These are phyloP conservation scores for Synanthedon myopaeformis DNA, from an alignment of 2,888 invertebrate species.

Conservation along the genomic window DNA sequence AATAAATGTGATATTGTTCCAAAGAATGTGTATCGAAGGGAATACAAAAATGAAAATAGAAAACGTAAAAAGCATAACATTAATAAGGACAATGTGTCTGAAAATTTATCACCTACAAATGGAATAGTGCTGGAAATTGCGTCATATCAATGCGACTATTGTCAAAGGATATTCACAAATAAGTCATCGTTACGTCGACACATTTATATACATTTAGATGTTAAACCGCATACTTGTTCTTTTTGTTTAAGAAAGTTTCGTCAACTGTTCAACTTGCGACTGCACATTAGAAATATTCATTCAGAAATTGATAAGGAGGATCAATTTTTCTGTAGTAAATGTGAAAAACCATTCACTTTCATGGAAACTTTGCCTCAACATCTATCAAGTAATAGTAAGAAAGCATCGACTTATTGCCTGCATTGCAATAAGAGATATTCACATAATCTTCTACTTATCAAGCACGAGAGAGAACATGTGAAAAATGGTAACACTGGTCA, in stretches of 20 bases:
- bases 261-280: constrained; percentile 73
- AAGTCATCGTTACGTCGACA: constrained; percentile 77
- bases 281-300: constrained; percentile 73
- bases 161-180: constrained; percentile 73
- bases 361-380: constrained; percentile 82
- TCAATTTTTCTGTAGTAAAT: constrained; percentile 78
- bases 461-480: constrained; percentile 81
- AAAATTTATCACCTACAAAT: constrained; percentile 3
- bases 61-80: constrained; percentile 1
- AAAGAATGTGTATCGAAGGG: too few relatives aligned
- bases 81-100: background rate
- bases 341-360: constrained; percentile 80
- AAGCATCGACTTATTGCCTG: constrained; percentile 71
- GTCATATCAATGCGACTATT: constrained; percentile 67
- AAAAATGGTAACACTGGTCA: constrained; percentile 79
- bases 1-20: too few relatives aligned
- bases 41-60: constrained; percentile 17
- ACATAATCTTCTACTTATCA: constrained; percentile 44
- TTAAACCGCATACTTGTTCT: constrained; percentile 73
- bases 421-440: constrained; percentile 58
- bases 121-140: constrained; percentile 22
- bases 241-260: constrained; percentile 74
- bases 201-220: constrained; percentile 73
- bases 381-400: constrained; percentile 77
- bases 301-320: constrained; percentile 37